phyloP scores from a whole-genome alignment of 2,888 invertebrate genomes.

The Temnothorax ravouxi region DNA sequence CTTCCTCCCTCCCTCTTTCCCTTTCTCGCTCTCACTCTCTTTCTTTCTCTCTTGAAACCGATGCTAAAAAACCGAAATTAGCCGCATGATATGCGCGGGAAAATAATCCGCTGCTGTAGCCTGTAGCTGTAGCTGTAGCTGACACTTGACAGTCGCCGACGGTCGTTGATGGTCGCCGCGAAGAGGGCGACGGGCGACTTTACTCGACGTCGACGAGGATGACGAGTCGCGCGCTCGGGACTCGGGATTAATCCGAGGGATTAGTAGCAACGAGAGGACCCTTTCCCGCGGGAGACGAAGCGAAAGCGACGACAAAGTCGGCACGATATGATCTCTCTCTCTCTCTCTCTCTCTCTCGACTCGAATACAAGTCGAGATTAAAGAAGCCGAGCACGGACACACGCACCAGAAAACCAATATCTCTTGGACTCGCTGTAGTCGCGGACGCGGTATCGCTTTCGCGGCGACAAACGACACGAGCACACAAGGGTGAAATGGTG shows the following conservation, averaged over 20 bases:
- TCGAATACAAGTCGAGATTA: neutral
- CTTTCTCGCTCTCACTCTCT: neutral
- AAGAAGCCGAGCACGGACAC: slow-evolving; percentile 47
- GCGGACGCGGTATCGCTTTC: slow-evolving; percentile 36
- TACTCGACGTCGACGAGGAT: no score
- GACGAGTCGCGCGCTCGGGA: neutral
- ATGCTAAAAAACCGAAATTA: slow-evolving; percentile 84
- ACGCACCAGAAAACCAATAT: slow-evolving; percentile 61
- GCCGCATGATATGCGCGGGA: slow-evolving; percentile 78
- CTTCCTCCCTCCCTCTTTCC: slow-evolving; percentile 42
- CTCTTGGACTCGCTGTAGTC: slow-evolving; percentile 42
- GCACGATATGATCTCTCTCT: no score
- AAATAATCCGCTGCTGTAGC: slow-evolving; percentile 58
- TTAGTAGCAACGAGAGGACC: no score
- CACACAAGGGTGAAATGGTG: slow-evolving; percentile 76
- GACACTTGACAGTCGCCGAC: neutral
- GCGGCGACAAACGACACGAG: slow-evolving; percentile 25
- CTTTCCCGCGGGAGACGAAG: neutral
- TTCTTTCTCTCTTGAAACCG: slow-evolving; percentile 69
- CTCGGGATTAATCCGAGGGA: neutral
- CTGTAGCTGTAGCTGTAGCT: no score
- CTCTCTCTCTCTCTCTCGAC: neutral
- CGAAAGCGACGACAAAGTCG: no score
- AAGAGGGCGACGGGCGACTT: neutral
- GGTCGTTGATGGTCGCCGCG: neutral